phyloP scores from a whole-genome alignment of 2,888 invertebrate species.

The Perithous albicinctus region DNA sequence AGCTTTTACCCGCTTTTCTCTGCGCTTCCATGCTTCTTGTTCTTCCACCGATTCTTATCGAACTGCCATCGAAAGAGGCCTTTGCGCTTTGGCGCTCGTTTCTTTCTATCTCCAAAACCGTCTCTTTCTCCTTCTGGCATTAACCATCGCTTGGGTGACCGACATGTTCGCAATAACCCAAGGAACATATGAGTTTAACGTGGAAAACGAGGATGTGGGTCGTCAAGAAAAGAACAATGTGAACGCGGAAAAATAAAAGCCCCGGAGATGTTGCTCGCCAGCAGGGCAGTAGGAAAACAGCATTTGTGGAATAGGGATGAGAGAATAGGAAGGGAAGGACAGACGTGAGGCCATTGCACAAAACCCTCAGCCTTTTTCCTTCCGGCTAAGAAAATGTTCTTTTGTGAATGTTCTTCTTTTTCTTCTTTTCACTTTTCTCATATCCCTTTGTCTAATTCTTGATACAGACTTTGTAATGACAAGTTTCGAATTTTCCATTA shows the following conservation, averaged over 20 bases:
- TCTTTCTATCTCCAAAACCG: slow-evolving; percentile 10
- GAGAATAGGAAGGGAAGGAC: background rate
- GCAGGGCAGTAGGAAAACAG: background rate
- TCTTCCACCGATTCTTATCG: slow-evolving; percentile 76
- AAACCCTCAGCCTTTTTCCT: slow-evolving; percentile 2
- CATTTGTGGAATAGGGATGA: background rate
- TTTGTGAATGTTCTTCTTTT: background rate
- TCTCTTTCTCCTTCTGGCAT: slow-evolving; percentile 40
- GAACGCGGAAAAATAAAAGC: slow-evolving; percentile 12
- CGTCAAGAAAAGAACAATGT: background rate
- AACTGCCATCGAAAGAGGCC: slow-evolving; percentile 54
- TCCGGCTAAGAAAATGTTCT: background rate
- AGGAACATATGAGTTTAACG: slow-evolving; percentile 33
- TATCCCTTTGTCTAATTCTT: background rate
- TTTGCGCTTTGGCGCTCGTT: slow-evolving; percentile 32
- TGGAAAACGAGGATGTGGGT: slow-evolving; percentile 3
- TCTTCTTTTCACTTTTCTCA: background rate
- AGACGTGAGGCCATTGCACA: slow-evolving; percentile 21
- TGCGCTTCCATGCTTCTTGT: slow-evolving; percentile 61
- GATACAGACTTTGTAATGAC: background rate
- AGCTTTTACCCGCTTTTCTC: slow-evolving; percentile 70
- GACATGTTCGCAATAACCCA: slow-evolving; percentile 32
- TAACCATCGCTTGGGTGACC: slow-evolving; percentile 41
- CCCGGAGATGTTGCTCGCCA: background rate
- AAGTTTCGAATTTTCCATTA: slow-evolving; percentile 2